Conservation (phyloP, 1,140 invertebrate species). For the Zophobas atratus region DNA sequence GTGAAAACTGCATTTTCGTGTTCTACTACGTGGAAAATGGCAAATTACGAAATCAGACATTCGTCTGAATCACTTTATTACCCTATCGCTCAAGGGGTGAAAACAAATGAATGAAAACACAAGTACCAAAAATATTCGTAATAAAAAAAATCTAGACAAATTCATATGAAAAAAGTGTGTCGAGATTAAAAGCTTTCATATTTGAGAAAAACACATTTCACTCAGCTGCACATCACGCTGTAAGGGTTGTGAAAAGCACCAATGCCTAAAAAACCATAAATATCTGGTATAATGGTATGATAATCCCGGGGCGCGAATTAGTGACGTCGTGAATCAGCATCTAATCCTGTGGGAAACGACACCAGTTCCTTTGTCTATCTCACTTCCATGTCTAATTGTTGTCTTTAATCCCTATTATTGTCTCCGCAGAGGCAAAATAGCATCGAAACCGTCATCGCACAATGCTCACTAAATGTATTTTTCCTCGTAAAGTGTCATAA, state of each 20-base stretch:
- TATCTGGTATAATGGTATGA: constrained; percentile 35
- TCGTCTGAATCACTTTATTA: too few relatives aligned
- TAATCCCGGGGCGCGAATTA: constrained; percentile 48
- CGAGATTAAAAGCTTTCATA: background rate
- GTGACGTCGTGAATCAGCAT: constrained; percentile 66
- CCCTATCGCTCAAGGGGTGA: too few relatives aligned
- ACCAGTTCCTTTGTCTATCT: constrained; percentile 59
- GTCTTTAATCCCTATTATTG: constrained; percentile 67
- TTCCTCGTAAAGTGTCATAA: constrained; percentile 66
- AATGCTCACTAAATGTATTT: constrained; percentile 60
- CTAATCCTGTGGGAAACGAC: constrained; percentile 66
- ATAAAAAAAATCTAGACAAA: too few relatives aligned
- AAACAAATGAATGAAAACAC: too few relatives aligned
- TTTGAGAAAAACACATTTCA: background rate
- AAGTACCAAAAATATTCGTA: too few relatives aligned
- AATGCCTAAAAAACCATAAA: constrained; percentile 27
- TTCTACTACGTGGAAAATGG: too few relatives aligned
- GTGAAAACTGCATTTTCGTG: too few relatives aligned
- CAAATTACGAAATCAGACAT: too few relatives aligned
- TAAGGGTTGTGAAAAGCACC: constrained; percentile 11
- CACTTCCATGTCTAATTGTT: constrained; percentile 66
- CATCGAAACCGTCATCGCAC: constrained; percentile 61
- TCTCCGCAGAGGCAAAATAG: constrained; percentile 62
- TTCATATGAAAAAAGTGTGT: too few relatives aligned
- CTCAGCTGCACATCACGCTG: background rate